A percentile compares a stretch with the other conserved stretches of the same genome.
Evolutionary conservation across 2,113 vertebrate species (phyloP).

Genomic region (Otocyon megalotis): DNA sequence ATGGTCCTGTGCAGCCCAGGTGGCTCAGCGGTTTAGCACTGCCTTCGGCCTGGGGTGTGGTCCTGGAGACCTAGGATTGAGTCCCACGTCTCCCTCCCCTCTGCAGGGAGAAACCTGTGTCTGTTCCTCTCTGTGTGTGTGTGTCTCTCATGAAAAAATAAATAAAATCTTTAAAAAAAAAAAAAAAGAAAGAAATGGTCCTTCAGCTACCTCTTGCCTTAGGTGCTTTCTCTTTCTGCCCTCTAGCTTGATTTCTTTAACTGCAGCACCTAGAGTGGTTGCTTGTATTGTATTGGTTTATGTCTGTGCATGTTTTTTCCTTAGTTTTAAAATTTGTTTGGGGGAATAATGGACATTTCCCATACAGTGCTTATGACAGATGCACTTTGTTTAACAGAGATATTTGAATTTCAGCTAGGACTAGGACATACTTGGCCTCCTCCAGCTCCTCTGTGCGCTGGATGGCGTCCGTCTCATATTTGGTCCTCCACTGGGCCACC

Average conservation of each 20-base stretch:
- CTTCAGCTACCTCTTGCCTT: background rate
- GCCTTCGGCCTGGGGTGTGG: too few species aligned
- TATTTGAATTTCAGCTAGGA: conserved; percentile 41
- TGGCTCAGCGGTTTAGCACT: too few species aligned
- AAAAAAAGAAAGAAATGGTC: background rate
- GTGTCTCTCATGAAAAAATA: too few species aligned
- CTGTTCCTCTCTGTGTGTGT: too few species aligned
- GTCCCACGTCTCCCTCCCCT: too few species aligned
- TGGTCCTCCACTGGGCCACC: conserved; percentile 93
- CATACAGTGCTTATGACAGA: background rate
- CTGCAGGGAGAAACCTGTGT: too few species aligned
- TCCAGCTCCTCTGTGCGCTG: conserved; percentile 93
- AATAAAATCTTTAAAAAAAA: too few species aligned
- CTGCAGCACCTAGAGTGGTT: background rate
- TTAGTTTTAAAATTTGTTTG: background rate
- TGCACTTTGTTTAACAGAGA: background rate
- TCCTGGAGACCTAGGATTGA: too few species aligned
- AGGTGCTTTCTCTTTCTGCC: background rate
- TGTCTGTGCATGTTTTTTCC: background rate
- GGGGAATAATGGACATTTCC: background rate
- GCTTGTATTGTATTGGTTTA: background rate
- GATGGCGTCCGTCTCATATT: conserved; percentile 93
- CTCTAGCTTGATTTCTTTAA: background rate
- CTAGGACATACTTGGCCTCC: conserved; percentile 80
- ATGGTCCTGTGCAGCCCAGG: background rate